Percentiles rank a stretch among this genome's conserved stretches.
These are phyloP conservation scores for Diachasmimorpha longicaudata DNA, from an alignment of 1,140 invertebrate species.

Conservation along the genomic window DNA sequence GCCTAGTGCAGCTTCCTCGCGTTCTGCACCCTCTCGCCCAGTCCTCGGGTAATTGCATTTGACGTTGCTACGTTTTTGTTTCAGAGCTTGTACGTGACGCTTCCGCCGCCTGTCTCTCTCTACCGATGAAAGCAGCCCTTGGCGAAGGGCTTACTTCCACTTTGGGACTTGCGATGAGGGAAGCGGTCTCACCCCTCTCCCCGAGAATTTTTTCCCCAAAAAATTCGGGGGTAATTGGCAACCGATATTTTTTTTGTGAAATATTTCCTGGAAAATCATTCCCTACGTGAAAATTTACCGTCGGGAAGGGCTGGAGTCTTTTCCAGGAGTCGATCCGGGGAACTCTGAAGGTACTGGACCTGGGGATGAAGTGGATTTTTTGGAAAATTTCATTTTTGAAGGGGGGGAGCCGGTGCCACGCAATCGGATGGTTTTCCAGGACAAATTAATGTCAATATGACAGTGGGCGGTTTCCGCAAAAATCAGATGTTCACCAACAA, in stretches of 20 bases:
- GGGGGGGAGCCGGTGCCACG: too few species aligned
- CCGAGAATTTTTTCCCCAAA: not conserved
- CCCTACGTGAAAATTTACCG: too few species aligned
- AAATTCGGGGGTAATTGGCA: too few species aligned
- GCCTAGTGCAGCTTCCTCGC: slow-evolving; percentile 57
- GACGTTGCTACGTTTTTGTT: slow-evolving; percentile 64
- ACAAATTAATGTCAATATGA: too few species aligned
- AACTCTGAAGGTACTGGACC: too few species aligned
- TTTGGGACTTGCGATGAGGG: not conserved
- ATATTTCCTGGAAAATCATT: too few species aligned
- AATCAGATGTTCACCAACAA: slow-evolving; percentile 12
- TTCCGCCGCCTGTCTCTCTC: slow-evolving; percentile 39
- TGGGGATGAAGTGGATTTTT: too few species aligned
- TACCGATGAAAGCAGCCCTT: slow-evolving; percentile 12
- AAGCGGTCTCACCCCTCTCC: not conserved
- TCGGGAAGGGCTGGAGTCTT: too few species aligned
- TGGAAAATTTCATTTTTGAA: too few species aligned
- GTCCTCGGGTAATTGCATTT: slow-evolving; percentile 62
- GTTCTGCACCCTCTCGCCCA: slow-evolving; percentile 58
- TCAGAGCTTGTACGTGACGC: slow-evolving; percentile 62
- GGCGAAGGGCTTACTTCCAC: not conserved
- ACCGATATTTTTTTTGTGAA: too few species aligned
- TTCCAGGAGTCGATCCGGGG: too few species aligned
- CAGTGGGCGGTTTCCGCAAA: slow-evolving; percentile 16
- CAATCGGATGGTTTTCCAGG: too few species aligned